A percentile compares a stretch with the other conserved stretches of the same genome.
phyloP scores from a whole-genome alignment of 2,888 invertebrate genomes.

The Lacanobia wlatinum region DNA sequence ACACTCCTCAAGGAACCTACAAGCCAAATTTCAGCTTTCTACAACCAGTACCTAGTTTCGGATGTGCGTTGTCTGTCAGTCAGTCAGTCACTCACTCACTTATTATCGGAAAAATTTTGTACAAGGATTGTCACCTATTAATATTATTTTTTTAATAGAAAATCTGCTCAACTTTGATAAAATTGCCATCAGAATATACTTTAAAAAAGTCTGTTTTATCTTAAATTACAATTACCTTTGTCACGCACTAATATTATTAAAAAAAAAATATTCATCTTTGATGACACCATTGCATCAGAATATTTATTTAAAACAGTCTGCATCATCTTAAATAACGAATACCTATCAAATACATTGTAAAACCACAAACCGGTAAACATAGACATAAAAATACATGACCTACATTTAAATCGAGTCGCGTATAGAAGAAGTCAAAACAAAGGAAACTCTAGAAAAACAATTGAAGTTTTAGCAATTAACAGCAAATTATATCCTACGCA shows the following conservation, averaged over 20 bases:
- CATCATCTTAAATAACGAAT: background rate
- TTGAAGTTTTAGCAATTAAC: conserved; percentile 20
- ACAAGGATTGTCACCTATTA: too few species aligned
- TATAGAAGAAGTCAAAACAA: background rate
- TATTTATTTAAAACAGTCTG: background rate
- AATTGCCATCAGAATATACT: background rate
- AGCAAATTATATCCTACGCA: conserved; percentile 7
- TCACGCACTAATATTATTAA: background rate
- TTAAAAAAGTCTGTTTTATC: background rate
- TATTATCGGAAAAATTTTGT: too few species aligned
- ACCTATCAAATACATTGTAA: background rate
- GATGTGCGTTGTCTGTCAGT: too few species aligned
- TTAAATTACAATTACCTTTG: too few species aligned
- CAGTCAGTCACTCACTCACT: too few species aligned
- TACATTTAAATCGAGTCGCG: conserved; percentile 16
- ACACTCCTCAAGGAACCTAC: too few species aligned
- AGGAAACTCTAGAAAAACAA: conserved; percentile 10
- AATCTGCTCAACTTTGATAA: too few species aligned
- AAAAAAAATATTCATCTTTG: too few species aligned
- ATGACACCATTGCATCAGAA: background rate
- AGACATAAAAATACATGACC: background rate
- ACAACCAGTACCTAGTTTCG: too few species aligned
- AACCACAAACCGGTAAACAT: conserved; percentile 9
- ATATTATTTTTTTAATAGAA: too few species aligned
- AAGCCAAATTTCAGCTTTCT: too few species aligned